A percentile compares a stretch with the other conserved stretches of the same genome.
These are phyloP conservation scores for Hirundo rustica DNA, from an alignment of 2,797 vertebrate species.

Conservation along the genomic window DNA sequence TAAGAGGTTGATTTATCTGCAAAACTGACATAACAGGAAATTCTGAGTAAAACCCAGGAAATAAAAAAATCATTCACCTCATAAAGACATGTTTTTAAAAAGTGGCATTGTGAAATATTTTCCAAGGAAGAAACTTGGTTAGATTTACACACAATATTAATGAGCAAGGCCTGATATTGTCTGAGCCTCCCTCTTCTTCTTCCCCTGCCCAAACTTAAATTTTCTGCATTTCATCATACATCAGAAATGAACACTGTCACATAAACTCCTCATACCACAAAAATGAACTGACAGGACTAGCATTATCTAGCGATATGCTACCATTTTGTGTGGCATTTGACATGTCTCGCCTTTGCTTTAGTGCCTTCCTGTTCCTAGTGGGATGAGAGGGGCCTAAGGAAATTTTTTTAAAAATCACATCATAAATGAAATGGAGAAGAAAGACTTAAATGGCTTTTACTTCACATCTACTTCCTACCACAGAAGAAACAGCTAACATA, in stretches of 20 bases:
- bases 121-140: background rate
- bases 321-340: slow-evolving; percentile 24
- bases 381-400: slow-evolving; percentile 3
- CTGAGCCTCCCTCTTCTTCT: background rate
- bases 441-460: background rate
- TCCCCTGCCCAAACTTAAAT: background rate
- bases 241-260: background rate
- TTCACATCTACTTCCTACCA: background rate
- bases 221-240: slow-evolving; percentile 18
- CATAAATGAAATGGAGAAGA: background rate
- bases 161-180: background rate
- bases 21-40: background rate
- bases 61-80: background rate
- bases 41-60: background rate
- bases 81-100: background rate
- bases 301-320: slow-evolving; percentile 11
- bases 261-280: background rate
- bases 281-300: slow-evolving; percentile 30
- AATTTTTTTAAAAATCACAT: background rate
- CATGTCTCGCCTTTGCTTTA: slow-evolving; percentile 1
- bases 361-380: background rate
- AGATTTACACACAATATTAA: background rate
- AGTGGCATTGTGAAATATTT: background rate
- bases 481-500: background rate
- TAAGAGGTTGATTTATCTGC: background rate